A percentile compares a stretch with the other conserved stretches of the same genome.
These are phyloP conservation scores for Gobio gobio DNA, from an alignment of 2,113 vertebrate genomes.

Conservation along the genomic window DNA sequence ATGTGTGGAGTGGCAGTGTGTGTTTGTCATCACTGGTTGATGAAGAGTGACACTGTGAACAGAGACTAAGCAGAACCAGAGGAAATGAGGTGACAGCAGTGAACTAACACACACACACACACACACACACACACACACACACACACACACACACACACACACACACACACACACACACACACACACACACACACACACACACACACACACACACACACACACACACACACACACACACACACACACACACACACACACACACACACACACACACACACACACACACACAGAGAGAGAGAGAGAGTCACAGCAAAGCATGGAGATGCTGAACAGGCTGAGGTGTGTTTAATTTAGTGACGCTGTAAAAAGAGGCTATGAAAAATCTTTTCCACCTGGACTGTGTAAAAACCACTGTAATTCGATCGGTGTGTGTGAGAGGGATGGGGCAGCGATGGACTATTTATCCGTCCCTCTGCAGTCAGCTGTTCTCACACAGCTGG, in stretches of 20 bases:
- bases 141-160: neutral
- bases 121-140: neutral
- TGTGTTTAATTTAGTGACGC: conserved; percentile 49
- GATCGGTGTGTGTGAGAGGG: conserved; percentile 40
- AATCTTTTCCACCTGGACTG: conserved; percentile 46
- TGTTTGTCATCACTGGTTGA: conserved; percentile 22
- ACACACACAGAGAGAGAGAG: too few species aligned
- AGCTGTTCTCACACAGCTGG: conserved; percentile 55
- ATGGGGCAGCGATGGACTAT: conserved; percentile 3
- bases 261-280: too few species aligned
- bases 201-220: neutral
- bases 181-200: too few species aligned
- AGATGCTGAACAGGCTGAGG: conserved; percentile 36
- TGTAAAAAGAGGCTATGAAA: conserved; percentile 44
- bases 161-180: too few species aligned
- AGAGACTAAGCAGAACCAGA: conserved; percentile 28
- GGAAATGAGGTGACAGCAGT: conserved; percentile 2
- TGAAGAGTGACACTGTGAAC: conserved; percentile 21
- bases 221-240: neutral
- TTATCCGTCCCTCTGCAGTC: conserved; percentile 45
- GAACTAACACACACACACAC: neutral
- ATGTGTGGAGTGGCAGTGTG: neutral
- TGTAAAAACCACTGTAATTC: conserved; percentile 36
- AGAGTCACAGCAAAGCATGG: neutral
- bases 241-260: too few species aligned